Conservation (phyloP, 1,140 invertebrate genomes). For the Aplysia californica region DNA sequence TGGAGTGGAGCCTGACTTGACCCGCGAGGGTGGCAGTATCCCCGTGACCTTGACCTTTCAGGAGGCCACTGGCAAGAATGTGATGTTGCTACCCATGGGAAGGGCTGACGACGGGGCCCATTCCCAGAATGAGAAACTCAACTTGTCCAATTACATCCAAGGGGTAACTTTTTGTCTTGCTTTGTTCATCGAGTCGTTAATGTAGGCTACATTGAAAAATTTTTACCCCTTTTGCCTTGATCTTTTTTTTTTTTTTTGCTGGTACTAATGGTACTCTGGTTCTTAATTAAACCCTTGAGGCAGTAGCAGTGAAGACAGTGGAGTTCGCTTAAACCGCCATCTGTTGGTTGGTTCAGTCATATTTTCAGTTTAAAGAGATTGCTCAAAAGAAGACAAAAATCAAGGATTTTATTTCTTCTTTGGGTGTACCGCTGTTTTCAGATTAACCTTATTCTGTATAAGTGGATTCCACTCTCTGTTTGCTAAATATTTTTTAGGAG, state of each 20-base stretch:
- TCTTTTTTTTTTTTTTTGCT: neutral
- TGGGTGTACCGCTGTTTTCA: too few species aligned
- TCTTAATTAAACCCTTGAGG: neutral
- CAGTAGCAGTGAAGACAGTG: neutral
- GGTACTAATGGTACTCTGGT: neutral
- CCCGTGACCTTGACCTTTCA: slow-evolving; percentile 90
- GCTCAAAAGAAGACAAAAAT: too few species aligned
- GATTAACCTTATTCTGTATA: too few species aligned
- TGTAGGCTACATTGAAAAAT: neutral
- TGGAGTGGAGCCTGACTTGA: slow-evolving; percentile 92
- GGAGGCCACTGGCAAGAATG: slow-evolving; percentile 88
- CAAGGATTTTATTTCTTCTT: too few species aligned
- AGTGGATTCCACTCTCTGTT: too few species aligned
- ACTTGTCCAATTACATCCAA: slow-evolving; percentile 92
- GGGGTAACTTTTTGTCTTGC: slow-evolving; percentile 74
- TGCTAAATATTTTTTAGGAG: too few species aligned
- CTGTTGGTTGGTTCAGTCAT: neutral
- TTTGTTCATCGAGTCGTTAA: neutral
- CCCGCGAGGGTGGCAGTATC: slow-evolving; percentile 95
- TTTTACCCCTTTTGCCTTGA: neutral
- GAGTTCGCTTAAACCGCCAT: neutral
- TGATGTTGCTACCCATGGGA: slow-evolving; percentile 89
- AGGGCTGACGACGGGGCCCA: slow-evolving; percentile 94
- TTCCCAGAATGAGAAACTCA: slow-evolving; percentile 98
- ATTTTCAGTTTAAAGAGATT: too few species aligned